Percentiles rank a stretch among this genome's conserved stretches.
phyloP scores from a whole-genome alignment of 2,797 vertebrate species.

The Macropus fuliginosus region DNA sequence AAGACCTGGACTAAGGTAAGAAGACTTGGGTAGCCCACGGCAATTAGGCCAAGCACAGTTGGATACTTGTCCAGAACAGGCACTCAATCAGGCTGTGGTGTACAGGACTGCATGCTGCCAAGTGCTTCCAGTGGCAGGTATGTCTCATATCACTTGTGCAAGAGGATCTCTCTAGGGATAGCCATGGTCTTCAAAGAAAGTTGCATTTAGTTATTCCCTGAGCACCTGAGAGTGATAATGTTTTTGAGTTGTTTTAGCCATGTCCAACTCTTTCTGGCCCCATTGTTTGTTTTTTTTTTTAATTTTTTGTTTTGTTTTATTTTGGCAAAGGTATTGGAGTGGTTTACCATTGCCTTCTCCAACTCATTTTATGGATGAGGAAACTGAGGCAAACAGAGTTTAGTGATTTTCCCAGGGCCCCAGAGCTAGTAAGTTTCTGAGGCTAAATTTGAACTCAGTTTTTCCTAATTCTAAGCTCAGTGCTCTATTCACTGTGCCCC shows the following conservation, averaged over 20 bases:
- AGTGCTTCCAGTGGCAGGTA: not conserved
- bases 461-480: not conserved
- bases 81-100: not conserved
- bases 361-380: not conserved
- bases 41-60: no score
- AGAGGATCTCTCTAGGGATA: not conserved
- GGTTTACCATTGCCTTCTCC: not conserved
- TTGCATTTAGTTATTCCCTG: not conserved
- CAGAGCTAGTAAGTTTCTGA: not conserved
- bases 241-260: not conserved
- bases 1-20: no score
- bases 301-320: not conserved
- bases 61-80: not conserved
- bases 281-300: no score
- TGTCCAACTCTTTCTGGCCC: not conserved
- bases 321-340: not conserved
- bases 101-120: not conserved
- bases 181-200: not conserved
- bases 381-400: not conserved
- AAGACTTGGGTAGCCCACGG: no score
- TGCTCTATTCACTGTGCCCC: not conserved
- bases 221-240: not conserved
- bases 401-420: not conserved
- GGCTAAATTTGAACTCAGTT: not conserved
- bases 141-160: not conserved